These are phyloP conservation scores for Synergus laeviventris DNA, from an alignment of 2,888 invertebrate genomes.

Conservation along the genomic window DNA sequence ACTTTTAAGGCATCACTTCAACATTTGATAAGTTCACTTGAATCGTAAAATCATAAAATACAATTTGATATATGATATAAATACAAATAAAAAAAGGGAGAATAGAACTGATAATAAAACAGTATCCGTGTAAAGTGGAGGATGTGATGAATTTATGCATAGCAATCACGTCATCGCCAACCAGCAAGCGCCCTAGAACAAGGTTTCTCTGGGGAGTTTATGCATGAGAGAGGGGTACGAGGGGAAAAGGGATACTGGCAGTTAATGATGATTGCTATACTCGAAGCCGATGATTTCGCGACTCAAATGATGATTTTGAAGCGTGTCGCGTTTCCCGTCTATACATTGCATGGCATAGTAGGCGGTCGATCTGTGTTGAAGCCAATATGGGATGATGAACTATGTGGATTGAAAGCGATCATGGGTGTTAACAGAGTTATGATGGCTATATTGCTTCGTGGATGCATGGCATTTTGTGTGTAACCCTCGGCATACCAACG, in stretches of 20 bases:
- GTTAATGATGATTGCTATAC: constrained; percentile 50
- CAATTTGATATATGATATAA: no score
- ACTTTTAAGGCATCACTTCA: no score
- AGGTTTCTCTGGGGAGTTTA: neutral
- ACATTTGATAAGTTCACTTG: no score
- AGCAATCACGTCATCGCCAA: constrained; percentile 2
- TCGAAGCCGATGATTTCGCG: constrained; percentile 44
- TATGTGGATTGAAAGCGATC: constrained; percentile 75
- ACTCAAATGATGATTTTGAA: constrained; percentile 42
- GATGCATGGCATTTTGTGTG: constrained; percentile 61
- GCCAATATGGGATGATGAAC: constrained; percentile 73
- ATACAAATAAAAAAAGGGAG: neutral
- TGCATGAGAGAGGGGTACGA: neutral
- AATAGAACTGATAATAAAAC: neutral
- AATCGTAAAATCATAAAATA: no score
- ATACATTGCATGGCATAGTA: constrained; percentile 8
- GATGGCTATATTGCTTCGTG: constrained; percentile 65
- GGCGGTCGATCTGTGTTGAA: constrained; percentile 44
- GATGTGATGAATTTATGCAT: neutral
- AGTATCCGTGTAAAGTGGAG: neutral
- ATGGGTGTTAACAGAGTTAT: constrained; percentile 74
- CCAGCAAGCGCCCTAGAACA: neutral
- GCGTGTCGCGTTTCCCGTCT: constrained; percentile 38
- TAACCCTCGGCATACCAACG: constrained; percentile 40
- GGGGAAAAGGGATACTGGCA: neutral